Base-by-base conservation (phyloP, 2,888 invertebrate genomes). In the Bimastos eiseni region DNA sequence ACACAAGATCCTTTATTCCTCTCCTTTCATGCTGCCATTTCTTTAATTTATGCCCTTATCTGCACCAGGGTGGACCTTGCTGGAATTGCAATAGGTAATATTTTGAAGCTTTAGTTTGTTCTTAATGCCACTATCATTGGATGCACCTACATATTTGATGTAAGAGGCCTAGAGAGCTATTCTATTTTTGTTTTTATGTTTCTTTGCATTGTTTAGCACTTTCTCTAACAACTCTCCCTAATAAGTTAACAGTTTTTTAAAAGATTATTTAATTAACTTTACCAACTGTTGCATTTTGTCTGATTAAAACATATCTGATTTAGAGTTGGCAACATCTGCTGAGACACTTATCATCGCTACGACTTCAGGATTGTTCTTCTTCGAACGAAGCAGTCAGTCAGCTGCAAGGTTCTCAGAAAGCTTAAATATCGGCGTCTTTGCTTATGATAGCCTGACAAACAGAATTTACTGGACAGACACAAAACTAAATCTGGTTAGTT, bases 391-490 rank as follows among this genome's bases (percentile, higher is more conserved):
- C 8, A 96, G 96, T 89, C 94, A 95, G 88, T 96, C 92, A 0
- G 91, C 96, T 90, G 96, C 96, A 0, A 95, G 96, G 89, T 95
- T 97, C 94, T 94, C 95, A 0, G 96, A 97, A 94, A 96, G 97
- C 95, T 96, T 96, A 91, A 96, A 97, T 37, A 97, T 97, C 0
- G 97, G 97, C 1, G 97, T 97, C 93, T 96, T 98, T 90, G 97
- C 97, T 0, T 97, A 98, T 30, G 98, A 98, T 94, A 98, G 98
- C 98, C 96, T 98, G 89, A 98, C 98, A 3, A 96, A 96, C 92
- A 97, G 97, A 94, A 95, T 98, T 19, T 98, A 98, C 94, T 98
- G 98, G 98, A 97, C 97, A 0, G 97, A 97, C 95, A 97, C 97
- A 21, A 97, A 97, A 94, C 97, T 97, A 93, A 97, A 97, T 95